These are phyloP conservation scores for Chelon labrosus DNA, from an alignment of 2,797 vertebrate species.

Conservation along the genomic window DNA sequence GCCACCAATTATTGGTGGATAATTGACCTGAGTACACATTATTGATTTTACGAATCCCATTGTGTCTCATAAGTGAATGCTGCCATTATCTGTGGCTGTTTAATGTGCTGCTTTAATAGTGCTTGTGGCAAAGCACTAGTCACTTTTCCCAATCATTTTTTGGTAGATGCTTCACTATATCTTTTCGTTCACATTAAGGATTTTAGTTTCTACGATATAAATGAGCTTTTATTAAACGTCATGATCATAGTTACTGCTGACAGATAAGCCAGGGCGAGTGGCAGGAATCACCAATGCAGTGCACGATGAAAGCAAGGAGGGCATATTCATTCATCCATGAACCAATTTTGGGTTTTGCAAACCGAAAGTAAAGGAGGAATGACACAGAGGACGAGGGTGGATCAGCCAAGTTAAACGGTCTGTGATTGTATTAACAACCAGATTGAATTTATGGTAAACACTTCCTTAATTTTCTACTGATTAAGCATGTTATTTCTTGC, in stretches of 20 bases:
- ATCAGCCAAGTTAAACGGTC: constrained; percentile 26
- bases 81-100: constrained; percentile 8
- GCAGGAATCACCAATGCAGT: too few species aligned
- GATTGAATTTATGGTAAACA: constrained; percentile 25
- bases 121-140: neutral
- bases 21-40: constrained; percentile 43
- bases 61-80: constrained; percentile 5
- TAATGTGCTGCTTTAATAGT: neutral
- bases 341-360: neutral
- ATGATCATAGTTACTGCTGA: neutral
- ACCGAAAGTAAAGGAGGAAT: neutral
- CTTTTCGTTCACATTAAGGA: too few species aligned
- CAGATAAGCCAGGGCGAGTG: too few species aligned
- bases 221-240: neutral
- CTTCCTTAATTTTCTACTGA: constrained; percentile 41
- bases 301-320: too few species aligned
- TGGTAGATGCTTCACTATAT: too few species aligned
- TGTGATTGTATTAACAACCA: constrained; percentile 18
- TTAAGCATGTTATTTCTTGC: constrained; percentile 34
- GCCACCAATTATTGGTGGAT: constrained; percentile 33
- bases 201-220: neutral
- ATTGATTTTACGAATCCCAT: constrained; percentile 47
- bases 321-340: too few species aligned
- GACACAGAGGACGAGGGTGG: neutral
- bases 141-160: too few species aligned